Percentiles rank a stretch among this genome's conserved stretches.
These are phyloP conservation scores for Ametastegia equiseti DNA, from an alignment of 2,888 invertebrate species.

Conservation along the genomic window DNA sequence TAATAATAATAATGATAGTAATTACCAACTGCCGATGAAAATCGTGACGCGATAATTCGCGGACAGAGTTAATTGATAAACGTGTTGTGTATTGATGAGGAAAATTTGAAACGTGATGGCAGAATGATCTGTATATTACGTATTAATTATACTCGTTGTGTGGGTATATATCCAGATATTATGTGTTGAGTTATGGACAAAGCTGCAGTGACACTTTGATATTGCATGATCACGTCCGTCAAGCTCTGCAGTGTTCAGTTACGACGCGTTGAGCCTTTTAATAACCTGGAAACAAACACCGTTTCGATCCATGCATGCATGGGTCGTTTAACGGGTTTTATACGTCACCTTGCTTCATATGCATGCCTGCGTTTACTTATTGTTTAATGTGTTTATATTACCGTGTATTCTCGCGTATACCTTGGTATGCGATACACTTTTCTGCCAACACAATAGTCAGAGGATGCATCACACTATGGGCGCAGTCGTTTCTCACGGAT, in stretches of 20 bases:
- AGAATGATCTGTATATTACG: background rate
- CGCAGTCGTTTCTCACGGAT: background rate
- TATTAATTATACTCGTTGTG: background rate
- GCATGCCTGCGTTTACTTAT: background rate
- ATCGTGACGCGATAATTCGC: conserved; percentile 29
- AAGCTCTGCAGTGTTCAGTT: conserved; percentile 13
- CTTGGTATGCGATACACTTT: too few relatives aligned
- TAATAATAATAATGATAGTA: too few relatives aligned
- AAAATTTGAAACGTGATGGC: conserved; percentile 5
- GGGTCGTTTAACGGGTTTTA: conserved; percentile 21
- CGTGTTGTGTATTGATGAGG: conserved; percentile 10
- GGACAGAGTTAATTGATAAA: conserved; percentile 15
- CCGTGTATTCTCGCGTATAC: too few relatives aligned
- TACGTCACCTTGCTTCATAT: conserved; percentile 1
- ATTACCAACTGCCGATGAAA: conserved; percentile 3
- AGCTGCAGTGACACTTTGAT: background rate
- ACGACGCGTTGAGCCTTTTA: conserved; percentile 30
- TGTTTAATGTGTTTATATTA: background rate
- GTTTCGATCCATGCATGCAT: background rate
- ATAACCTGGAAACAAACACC: conserved; percentile 23
- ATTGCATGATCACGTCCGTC: conserved; percentile 15
- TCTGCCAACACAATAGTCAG: too few relatives aligned
- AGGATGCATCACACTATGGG: background rate
- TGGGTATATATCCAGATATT: background rate
- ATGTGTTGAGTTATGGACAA: background rate